These are phyloP conservation scores for Dicyrtoma fusca DNA, from an alignment of 2,888 invertebrate genomes.

Conservation along the genomic window DNA sequence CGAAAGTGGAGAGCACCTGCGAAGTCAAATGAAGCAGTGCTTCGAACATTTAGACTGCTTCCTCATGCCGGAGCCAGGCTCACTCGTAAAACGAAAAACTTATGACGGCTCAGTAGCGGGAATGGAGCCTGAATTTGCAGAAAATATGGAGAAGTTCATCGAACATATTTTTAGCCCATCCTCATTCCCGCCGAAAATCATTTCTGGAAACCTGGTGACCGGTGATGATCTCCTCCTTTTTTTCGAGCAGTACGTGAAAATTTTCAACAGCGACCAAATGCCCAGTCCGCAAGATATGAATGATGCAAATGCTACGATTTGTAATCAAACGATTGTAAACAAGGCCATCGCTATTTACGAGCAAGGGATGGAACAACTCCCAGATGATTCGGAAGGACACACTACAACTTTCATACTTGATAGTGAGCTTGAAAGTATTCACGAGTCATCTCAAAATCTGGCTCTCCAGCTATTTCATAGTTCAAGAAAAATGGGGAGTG, in stretches of 20 bases:
- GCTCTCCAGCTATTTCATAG: too few species aligned
- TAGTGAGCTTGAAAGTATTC: too few species aligned
- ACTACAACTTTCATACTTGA: too few species aligned
- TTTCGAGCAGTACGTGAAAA: constrained; percentile 31
- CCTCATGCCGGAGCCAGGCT: constrained; percentile 96
- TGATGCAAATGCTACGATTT: constrained; percentile 26
- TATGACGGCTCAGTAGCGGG: constrained; percentile 35
- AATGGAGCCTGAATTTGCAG: constrained; percentile 29
- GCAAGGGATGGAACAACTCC: too few species aligned
- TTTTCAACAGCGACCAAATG: constrained; percentile 41
- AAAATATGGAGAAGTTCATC: constrained; percentile 32
- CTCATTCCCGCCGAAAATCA: constrained; percentile 21
- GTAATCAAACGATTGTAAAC: neutral
- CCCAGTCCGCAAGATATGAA: constrained; percentile 7
- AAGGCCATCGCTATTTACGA: neutral
- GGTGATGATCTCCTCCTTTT: constrained; percentile 23
- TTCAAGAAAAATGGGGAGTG: too few species aligned
- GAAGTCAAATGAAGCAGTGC: constrained; percentile 91
- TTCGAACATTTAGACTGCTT: constrained; percentile 95
- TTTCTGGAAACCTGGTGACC: constrained; percentile 27
- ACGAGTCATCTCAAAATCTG: too few species aligned
- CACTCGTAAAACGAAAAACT: constrained; percentile 4
- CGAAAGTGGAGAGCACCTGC: constrained; percentile 84
- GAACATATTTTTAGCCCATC: constrained; percentile 9
- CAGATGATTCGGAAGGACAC: too few species aligned